Evolutionary conservation across 2,888 invertebrate species (phyloP).

Genomic region (Drosophila borborema): DNA sequence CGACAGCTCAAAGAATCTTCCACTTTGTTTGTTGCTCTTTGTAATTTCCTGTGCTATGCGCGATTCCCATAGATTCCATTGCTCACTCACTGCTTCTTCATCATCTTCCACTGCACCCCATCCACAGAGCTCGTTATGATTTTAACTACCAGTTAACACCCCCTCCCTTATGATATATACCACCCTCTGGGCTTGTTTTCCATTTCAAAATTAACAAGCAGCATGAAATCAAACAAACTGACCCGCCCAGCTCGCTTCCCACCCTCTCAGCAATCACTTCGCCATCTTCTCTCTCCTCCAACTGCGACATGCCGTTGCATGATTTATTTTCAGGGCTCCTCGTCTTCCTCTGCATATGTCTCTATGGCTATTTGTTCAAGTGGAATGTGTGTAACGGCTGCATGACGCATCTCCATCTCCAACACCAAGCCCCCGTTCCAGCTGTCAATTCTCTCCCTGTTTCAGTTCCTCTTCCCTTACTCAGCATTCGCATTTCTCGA

Average conservation of each 20-base stretch:
- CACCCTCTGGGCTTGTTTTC: conserved; percentile 29
- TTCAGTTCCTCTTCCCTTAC: conserved; percentile 2
- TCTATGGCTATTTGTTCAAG: conserved; percentile 56
- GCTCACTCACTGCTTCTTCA: background rate
- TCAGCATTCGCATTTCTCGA: conserved; percentile 38
- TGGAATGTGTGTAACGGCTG: conserved; percentile 54
- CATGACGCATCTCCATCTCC: conserved; percentile 24
- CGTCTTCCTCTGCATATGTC: conserved; percentile 11
- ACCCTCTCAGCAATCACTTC: background rate
- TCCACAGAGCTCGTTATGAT: conserved; percentile 43
- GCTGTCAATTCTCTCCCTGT: background rate
- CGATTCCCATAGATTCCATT: conserved; percentile 22
- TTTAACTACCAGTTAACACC: conserved; percentile 62
- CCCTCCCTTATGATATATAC: conserved; percentile 8
- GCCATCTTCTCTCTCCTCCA: conserved; percentile 6
- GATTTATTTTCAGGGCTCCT: conserved; percentile 37
- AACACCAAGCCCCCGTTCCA: background rate
- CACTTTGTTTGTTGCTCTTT: conserved; percentile 51
- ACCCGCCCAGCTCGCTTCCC: conserved; percentile 27
- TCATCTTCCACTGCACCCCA: background rate
- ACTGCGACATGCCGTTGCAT: conserved; percentile 56
- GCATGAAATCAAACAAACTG: conserved; percentile 58
- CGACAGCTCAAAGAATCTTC: conserved; percentile 52
- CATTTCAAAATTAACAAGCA: conserved; percentile 50
- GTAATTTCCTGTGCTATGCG: conserved; percentile 24